phyloP scores from a whole-genome alignment of 2,113 vertebrate genomes.

The Pseudonaja textilis region DNA sequence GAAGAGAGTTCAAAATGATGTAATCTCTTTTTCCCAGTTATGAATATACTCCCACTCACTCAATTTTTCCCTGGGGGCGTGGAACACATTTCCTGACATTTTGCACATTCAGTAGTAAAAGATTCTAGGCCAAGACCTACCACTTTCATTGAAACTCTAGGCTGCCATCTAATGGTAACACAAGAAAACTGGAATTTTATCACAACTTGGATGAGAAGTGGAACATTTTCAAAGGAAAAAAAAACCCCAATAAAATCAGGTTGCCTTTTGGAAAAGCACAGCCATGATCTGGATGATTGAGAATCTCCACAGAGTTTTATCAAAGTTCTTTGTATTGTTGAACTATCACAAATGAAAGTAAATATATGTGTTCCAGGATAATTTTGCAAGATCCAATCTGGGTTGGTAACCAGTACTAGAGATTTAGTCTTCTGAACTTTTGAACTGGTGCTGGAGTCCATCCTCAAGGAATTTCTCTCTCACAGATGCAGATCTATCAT shows the following conservation, averaged over 20 bases:
- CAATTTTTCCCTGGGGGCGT: not conserved
- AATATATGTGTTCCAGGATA: not conserved
- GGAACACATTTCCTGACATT: not conserved
- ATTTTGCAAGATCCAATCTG: not conserved
- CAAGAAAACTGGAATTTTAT: not conserved
- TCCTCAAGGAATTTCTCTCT: not conserved
- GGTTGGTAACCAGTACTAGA: not conserved
- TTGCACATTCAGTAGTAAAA: not conserved
- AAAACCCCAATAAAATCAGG: not conserved
- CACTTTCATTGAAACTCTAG: not conserved
- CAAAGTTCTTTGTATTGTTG: not conserved
- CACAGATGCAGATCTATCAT: not conserved
- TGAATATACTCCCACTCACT: not conserved
- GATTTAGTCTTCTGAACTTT: not conserved
- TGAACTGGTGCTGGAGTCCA: not conserved
- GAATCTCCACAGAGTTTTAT: not conserved
- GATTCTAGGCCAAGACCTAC: not conserved
- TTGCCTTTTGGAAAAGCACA: not conserved
- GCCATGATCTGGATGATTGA: not conserved
- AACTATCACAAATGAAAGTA: not conserved
- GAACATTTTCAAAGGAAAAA: not conserved
- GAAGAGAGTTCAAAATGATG: not conserved
- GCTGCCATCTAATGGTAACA: slow-evolving; percentile 4
- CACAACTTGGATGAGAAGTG: not conserved
- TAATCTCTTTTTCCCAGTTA: not conserved